Evolutionary conservation across 2,888 invertebrate genomes (phyloP), one percentile per base, ranked within the genome.

Genomic region (Dilophus febrilis): DNA sequence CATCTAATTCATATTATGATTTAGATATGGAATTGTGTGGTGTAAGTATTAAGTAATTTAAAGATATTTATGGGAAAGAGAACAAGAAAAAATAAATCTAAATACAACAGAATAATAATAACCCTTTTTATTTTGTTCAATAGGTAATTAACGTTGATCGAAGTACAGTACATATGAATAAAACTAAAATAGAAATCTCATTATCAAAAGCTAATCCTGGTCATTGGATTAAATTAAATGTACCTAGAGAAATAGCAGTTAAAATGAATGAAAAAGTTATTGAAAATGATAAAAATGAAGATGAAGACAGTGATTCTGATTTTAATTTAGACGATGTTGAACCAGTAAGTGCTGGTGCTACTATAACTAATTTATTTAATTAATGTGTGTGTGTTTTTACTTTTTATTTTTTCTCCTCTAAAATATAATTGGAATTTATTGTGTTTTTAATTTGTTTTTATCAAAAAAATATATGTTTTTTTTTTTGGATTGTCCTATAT

Each of bases 131-230:
- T n/a, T n/a, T n/a, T n/a, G n/a, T n/a, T n/a, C n/a, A n/a, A 27
- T 58, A 92, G 94, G 68, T 87, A 26, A 70, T 94, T 31, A 72
- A 79, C 53, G 73, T 86, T 2, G 67, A 66, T 31, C 68, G 70
- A 40, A 79, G 85, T 53, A 70, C 65, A 46, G 85, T 77, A 1
- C 74, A 74, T 31, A 83, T 94, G 81, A 67, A 78, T 50, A 80
- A 81, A 12, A 80, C 87, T 12, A 97, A 97, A 71, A 75, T 94
- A 26, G 95, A 97, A 65, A 80, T 97, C 18, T 87, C 81, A 54
- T 60, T 97, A 53, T 79, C 74, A 49, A 97, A 97, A 63, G 78
- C 74, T 0, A 88, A 87, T 52, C 72, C 81, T 1, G 80, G 83
- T 2, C 72, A 74, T 13, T 95, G 95, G 95, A 57, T 72, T 10